These are phyloP conservation scores for Agrochola litura DNA, from an alignment of 2,888 invertebrate genomes.

Conservation along the genomic window DNA sequence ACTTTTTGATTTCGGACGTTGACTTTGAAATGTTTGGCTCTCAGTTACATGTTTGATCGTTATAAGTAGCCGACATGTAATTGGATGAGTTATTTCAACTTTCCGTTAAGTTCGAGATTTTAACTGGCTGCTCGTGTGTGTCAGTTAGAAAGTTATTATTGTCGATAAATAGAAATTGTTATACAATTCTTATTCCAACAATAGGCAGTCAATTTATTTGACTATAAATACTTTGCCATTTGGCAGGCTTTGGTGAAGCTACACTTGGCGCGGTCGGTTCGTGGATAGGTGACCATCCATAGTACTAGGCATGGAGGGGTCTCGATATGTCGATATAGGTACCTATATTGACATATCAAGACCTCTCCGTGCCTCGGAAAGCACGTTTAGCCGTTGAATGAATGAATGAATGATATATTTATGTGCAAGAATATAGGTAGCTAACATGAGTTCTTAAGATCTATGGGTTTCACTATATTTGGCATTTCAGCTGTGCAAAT, in stretches of 20 bases:
- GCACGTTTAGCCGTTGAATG: neutral
- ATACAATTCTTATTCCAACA: neutral
- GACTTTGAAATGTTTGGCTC: constrained; percentile 55
- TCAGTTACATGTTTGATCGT: constrained; percentile 54
- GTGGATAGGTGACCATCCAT: neutral
- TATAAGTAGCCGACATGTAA: constrained; percentile 56
- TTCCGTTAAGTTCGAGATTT: constrained; percentile 51
- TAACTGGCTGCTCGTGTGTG: constrained; percentile 17
- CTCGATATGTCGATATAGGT: no score
- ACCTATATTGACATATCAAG: neutral
- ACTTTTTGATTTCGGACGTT: constrained; percentile 69
- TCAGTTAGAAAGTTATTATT: constrained; percentile 32
- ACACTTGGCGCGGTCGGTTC: neutral
- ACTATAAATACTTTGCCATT: neutral
- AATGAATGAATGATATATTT: no score
- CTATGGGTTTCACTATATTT: no score
- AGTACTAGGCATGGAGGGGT: no score
- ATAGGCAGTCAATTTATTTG: neutral
- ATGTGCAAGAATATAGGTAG: no score
- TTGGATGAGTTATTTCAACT: constrained; percentile 59
- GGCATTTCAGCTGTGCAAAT: no score
- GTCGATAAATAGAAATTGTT: neutral
- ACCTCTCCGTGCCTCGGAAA: neutral
- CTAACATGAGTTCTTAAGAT: no score
- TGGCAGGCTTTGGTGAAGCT: neutral